A percentile compares a stretch with the other conserved stretches of the same genome.
phyloP scores from a whole-genome alignment of 2,888 invertebrate species.

The Flexamia atlantica region DNA sequence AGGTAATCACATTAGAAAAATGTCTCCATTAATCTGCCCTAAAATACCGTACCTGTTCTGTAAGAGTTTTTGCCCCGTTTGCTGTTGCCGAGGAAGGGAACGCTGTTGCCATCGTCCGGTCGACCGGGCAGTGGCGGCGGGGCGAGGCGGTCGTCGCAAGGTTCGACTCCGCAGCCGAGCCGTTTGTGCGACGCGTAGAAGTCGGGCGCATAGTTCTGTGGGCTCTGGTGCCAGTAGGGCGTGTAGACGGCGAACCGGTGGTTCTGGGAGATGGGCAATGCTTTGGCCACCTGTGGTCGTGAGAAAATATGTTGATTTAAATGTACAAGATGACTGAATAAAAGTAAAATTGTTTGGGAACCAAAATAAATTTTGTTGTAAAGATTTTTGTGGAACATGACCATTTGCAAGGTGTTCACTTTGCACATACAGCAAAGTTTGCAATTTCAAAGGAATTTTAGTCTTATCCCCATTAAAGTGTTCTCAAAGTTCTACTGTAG shows the following conservation, averaged over 20 bases:
- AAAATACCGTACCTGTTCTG: slow-evolving; percentile 35
- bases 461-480: too few relatives aligned
- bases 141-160: not conserved
- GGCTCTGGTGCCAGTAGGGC: slow-evolving; percentile 40
- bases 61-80: slow-evolving; percentile 25
- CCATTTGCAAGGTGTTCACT: too few relatives aligned
- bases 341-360: too few relatives aligned
- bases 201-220: not conserved
- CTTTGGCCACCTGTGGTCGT: not conserved
- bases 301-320: too few relatives aligned
- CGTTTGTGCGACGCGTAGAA: not conserved
- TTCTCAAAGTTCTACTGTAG: too few relatives aligned
- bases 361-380: too few relatives aligned
- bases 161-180: not conserved
- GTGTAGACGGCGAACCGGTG: slow-evolving; percentile 49
- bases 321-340: too few relatives aligned
- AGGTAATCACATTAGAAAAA: too few relatives aligned
- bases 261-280: slow-evolving; percentile 30
- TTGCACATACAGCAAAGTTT: too few relatives aligned
- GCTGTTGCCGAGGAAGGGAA: not conserved
- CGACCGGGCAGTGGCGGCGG: not conserved
- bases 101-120: slow-evolving; percentile 18
- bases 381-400: too few relatives aligned
- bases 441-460: too few relatives aligned
- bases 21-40: too few relatives aligned